A percentile compares a stretch with the other conserved stretches of the same genome.
Conservation (phyloP, 2,797 vertebrate genomes). For the Lepus oiostolus region DNA sequence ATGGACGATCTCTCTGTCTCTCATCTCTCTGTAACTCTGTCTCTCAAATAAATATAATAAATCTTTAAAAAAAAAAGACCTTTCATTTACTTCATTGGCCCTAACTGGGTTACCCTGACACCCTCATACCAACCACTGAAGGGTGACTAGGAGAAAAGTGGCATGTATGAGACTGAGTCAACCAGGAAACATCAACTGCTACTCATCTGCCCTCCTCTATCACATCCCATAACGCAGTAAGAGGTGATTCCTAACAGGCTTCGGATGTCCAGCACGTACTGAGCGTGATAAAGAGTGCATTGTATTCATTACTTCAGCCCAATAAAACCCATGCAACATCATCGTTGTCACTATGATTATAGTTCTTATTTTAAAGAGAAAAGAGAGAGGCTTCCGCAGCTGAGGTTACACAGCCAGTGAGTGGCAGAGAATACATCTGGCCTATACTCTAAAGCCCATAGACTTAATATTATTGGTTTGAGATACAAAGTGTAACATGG, state of each 20-base stretch:
- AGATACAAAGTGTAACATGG: background rate
- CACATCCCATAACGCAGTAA: background rate
- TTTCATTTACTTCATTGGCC: background rate
- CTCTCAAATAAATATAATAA: too few species aligned
- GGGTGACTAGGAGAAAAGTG: background rate
- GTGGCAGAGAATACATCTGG: background rate
- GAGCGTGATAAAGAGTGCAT: background rate
- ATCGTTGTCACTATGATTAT: background rate
- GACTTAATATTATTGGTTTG: background rate
- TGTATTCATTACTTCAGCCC: background rate
- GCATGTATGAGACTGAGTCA: background rate
- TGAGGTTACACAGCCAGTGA: background rate
- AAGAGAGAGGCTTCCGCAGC: background rate
- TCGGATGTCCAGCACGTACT: background rate
- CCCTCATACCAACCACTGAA: background rate
- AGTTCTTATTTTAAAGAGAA: slow-evolving; percentile 27
- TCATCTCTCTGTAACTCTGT: too few species aligned
- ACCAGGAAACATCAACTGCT: background rate
- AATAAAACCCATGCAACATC: background rate
- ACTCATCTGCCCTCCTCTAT: background rate
- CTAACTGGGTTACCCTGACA: background rate
- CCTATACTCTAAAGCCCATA: background rate
- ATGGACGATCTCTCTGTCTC: too few species aligned
- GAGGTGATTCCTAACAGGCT: background rate
- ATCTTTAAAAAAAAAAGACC: background rate